phyloP scores from a whole-genome alignment of 1,140 invertebrate genomes.

The Lutraria rhynchaena region DNA sequence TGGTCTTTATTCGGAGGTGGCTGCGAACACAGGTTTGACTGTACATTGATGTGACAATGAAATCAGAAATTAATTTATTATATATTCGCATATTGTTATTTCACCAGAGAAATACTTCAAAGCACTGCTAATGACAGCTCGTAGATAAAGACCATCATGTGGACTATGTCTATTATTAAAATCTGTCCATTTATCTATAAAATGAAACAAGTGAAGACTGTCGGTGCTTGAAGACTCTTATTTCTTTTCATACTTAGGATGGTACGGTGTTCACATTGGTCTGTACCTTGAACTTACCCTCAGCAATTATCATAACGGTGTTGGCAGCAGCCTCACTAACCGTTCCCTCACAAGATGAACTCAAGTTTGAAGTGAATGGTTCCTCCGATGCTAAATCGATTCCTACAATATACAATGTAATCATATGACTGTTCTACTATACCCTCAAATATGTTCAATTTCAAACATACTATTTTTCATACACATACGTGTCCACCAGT shows the following conservation, averaged over 20 bases:
- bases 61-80: too few relatives aligned
- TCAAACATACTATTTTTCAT: neutral
- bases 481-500: neutral
- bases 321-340: neutral
- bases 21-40: too few relatives aligned
- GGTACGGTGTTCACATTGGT: neutral
- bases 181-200: neutral
- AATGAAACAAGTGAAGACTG: neutral
- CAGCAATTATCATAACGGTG: slow-evolving; percentile 14
- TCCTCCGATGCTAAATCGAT: slow-evolving; percentile 22
- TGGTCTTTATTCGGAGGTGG: too few relatives aligned
- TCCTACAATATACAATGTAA: slow-evolving; percentile 4
- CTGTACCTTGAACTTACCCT: slow-evolving; percentile 11
- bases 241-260: neutral
- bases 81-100: too few relatives aligned
- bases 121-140: too few relatives aligned
- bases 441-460: neutral
- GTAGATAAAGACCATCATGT: too few relatives aligned
- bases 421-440: neutral
- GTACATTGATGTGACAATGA: too few relatives aligned
- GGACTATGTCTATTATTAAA: too few relatives aligned
- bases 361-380: slow-evolving; percentile 7
- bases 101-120: too few relatives aligned
- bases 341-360: slow-evolving; percentile 9
- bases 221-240: neutral